Evolutionary conservation across 2,113 vertebrate genomes (phyloP), one percentile per base, ranked within the genome.

Genomic region (Desmodus rotundus): DNA sequence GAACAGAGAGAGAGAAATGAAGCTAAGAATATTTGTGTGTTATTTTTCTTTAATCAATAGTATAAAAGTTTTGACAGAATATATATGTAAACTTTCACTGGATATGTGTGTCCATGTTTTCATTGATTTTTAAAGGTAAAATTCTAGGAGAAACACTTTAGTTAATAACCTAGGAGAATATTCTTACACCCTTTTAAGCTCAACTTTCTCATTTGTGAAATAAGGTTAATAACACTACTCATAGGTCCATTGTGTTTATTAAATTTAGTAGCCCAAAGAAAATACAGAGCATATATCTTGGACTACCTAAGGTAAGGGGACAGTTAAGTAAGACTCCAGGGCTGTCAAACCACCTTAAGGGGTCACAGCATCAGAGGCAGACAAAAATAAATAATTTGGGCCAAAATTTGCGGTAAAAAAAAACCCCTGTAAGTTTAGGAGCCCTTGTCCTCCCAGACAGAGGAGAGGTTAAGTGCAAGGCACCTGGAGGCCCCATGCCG

Each of bases 381-480:
- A 98, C 94, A 94, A 74, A 96, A 95, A 97, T 97, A 95, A 95
- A 67, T 98, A 98, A 98, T 98, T 98, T 98, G 98, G 98, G 98
- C 98, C 98, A 98, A 98, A 98, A 98, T 98, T 98, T 97, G 98
- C 97, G 98, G 98, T 96, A 97, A 97, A 77, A 54, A 96, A 97
- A 96, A 97, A 98, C 95, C 98, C 98, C 98, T 97, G 98, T 98
- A 98, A 97, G 89, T 96, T 91, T 45, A 97, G 97, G 97, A 97
- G 97, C 8, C 91, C 95, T 94, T 74, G 94, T 98, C 70, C 97
- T 96, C 95, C 89, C 70, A 72, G 97, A 95, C 82, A 97, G 96
- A 96, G 91, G 95, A 87, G 93, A 97, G 97, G 89, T 97, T 92
- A 90, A 94, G 87, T 98, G 89, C 98, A 98, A 98, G 98, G 98